phyloP scores from a whole-genome alignment of 2,113 vertebrate genomes.

The Aegypius monachus region DNA sequence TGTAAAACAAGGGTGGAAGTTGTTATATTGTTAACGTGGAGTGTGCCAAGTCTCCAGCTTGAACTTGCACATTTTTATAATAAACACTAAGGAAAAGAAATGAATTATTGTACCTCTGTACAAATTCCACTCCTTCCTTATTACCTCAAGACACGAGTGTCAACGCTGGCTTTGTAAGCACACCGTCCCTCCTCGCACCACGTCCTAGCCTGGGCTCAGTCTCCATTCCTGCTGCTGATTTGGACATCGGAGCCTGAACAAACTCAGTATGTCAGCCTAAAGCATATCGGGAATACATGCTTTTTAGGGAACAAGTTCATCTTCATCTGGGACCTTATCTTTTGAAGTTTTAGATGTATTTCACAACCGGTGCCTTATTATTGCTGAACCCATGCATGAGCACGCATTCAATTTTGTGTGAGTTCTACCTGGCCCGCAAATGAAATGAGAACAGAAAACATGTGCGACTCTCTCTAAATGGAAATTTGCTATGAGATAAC shows the following conservation, averaged over 20 bases:
- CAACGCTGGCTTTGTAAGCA: neutral
- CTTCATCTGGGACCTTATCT: neutral
- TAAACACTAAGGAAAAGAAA: neutral
- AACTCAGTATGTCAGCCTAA: neutral
- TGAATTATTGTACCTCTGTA: neutral
- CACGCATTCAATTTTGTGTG: neutral
- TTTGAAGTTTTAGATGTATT: neutral
- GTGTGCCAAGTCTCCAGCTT: neutral
- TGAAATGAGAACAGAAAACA: neutral
- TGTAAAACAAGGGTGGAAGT: neutral
- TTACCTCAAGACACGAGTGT: neutral
- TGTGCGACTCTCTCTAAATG: neutral
- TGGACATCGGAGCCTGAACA: neutral
- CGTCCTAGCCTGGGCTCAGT: neutral
- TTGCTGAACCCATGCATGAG: neutral
- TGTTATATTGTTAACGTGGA: neutral
- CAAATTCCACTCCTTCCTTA: neutral
- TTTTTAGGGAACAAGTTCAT: neutral
- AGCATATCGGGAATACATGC: neutral
- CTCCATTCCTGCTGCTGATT: neutral
- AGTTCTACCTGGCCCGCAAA: neutral
- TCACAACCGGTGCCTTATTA: neutral
- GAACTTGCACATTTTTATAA: neutral
- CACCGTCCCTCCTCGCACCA: neutral
- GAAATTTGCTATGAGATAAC: neutral